These are phyloP conservation scores for Chloroceryle inda DNA, from an alignment of 2,797 vertebrate species.

Conservation along the genomic window DNA sequence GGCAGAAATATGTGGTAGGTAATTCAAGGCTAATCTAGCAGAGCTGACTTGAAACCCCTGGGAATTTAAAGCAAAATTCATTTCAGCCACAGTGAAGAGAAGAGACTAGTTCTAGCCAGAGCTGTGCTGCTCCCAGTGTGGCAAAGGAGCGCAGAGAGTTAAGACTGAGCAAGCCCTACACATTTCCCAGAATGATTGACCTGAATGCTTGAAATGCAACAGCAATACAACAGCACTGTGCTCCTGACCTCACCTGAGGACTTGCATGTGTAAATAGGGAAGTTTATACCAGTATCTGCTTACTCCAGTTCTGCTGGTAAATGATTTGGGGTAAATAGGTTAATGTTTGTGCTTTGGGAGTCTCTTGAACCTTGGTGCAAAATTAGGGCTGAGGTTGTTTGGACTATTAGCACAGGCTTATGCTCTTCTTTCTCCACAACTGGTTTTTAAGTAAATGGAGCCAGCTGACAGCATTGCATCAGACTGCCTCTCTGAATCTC, in stretches of 20 bases:
- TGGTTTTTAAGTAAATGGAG: background rate
- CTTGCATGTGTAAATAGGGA: background rate
- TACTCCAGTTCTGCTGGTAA: background rate
- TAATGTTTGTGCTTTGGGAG: background rate
- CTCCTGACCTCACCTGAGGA: background rate
- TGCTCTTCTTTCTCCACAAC: background rate
- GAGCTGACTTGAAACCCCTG: background rate
- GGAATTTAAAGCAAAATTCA: background rate
- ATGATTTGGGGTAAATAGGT: background rate
- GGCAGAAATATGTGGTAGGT: background rate
- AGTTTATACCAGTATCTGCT: background rate
- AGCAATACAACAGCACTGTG: accelerated
- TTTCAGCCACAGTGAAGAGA: background rate
- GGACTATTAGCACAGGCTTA: background rate
- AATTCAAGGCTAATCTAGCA: background rate
- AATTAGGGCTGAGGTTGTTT: background rate
- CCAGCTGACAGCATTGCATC: background rate
- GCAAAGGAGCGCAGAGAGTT: background rate
- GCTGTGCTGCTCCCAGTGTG: background rate
- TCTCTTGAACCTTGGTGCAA: background rate
- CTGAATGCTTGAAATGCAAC: background rate
- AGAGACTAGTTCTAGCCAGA: background rate
- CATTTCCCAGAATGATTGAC: accelerated
- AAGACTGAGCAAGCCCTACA: background rate
- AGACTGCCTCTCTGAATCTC: background rate